A percentile compares a stretch with the other conserved stretches of the same genome.
phyloP scores from a whole-genome alignment of 2,888 invertebrate species.

The Metallyticus violacea region DNA sequence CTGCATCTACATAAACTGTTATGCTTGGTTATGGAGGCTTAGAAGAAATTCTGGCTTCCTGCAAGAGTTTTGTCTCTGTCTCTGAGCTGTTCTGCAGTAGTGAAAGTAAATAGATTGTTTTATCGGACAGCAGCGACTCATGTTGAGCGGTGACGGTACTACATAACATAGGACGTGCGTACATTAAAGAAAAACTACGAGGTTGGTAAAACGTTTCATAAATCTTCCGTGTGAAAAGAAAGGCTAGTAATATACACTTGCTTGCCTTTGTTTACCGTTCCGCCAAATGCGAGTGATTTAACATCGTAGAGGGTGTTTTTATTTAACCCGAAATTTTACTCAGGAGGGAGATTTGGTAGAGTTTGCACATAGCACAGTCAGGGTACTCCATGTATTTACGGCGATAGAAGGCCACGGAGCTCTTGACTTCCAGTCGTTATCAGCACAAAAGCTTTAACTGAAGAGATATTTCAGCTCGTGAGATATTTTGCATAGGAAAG shows the following conservation, averaged over 20 bases:
- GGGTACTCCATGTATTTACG: background rate
- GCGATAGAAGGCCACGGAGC: background rate
- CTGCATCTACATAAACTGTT: no score
- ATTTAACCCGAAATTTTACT: conserved; percentile 28
- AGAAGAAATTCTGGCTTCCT: background rate
- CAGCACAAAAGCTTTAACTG: background rate
- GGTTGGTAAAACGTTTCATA: background rate
- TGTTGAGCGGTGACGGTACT: background rate
- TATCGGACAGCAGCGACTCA: background rate
- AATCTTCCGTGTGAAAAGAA: background rate
- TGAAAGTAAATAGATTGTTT: background rate
- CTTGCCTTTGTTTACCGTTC: conserved; percentile 21
- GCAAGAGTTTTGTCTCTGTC: no score
- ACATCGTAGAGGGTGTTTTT: conserved; percentile 25
- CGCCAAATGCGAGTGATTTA: conserved; percentile 30
- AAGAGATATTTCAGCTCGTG: background rate
- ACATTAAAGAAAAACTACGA: background rate
- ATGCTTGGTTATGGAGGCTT: background rate
- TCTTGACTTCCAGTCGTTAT: no score
- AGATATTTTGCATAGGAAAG: background rate
- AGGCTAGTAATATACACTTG: background rate
- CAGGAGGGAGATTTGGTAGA: conserved; percentile 22
- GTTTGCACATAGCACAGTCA: no score
- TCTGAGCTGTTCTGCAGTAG: background rate
- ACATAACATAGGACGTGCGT: no score